These are phyloP conservation scores for Ypsolopha sequella DNA, from an alignment of 2,888 invertebrate species.

Conservation along the genomic window DNA sequence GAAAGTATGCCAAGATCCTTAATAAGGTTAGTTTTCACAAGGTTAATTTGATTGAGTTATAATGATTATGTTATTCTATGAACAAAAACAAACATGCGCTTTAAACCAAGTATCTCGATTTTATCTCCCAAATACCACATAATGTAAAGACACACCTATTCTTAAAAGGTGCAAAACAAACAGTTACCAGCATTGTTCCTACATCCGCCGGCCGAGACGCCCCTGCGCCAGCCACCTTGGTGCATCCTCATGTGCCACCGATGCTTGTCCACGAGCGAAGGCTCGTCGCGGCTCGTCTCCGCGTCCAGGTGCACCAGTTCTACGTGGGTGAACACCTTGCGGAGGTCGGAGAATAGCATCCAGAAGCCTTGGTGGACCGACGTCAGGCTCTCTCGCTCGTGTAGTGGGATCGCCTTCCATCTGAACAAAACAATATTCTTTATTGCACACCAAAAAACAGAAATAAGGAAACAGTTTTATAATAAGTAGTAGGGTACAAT, in stretches of 20 bases:
- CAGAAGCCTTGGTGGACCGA: conserved; percentile 82
- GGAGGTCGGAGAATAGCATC: conserved; percentile 88
- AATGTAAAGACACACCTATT: too few relatives aligned
- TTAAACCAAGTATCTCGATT: too few relatives aligned
- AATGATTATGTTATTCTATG: too few relatives aligned
- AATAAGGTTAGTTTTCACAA: too few relatives aligned
- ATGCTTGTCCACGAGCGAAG: conserved; percentile 78
- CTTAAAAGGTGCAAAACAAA: background rate
- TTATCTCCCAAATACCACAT: too few relatives aligned
- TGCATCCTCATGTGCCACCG: conserved; percentile 91
- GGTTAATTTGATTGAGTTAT: too few relatives aligned
- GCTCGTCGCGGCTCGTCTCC: conserved; percentile 89
- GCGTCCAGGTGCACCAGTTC: conserved; percentile 89
- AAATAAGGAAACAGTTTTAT: too few relatives aligned
- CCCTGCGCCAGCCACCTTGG: conserved; percentile 88
- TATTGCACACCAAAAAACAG: too few relatives aligned
- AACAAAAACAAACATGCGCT: too few relatives aligned
- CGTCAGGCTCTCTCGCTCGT: conserved; percentile 80
- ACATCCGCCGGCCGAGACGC: conserved; percentile 92
- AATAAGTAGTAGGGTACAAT: too few relatives aligned
- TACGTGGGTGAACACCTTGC: conserved; percentile 83
- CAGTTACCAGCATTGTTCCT: conserved; percentile 82
- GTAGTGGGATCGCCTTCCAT: conserved; percentile 82
- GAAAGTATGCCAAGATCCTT: too few relatives aligned
- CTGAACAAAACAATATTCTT: too few relatives aligned